Evolutionary conservation across 1,140 invertebrate species (phyloP).

Genomic region (Bactericera cockerelli): DNA sequence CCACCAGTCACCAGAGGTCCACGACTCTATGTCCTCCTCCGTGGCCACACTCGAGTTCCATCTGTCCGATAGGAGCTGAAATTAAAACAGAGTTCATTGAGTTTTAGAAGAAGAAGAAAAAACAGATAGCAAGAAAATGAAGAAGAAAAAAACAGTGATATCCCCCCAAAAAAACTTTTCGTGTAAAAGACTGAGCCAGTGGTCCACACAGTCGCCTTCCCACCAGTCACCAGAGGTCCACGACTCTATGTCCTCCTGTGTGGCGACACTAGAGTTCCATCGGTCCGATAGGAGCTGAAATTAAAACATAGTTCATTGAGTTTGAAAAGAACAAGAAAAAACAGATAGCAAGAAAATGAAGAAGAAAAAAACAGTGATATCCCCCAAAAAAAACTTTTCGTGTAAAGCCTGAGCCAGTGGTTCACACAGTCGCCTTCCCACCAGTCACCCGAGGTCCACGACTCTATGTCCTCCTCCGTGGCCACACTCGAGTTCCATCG

Average conservation of each 20-base stretch:
- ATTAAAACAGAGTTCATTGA: too few relatives aligned
- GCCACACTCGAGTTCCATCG: background rate
- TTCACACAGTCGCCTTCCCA: conserved; percentile 58
- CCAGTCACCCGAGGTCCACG: conserved; percentile 37
- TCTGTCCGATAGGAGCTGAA: background rate
- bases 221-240: conserved; percentile 40
- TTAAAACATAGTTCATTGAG: too few relatives aligned
- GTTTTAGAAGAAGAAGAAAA: too few relatives aligned
- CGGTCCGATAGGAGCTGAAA: background rate
- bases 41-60: background rate
- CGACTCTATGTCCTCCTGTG: conserved; percentile 22
- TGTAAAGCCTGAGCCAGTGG: conserved; percentile 52
- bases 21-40: conserved; percentile 22
- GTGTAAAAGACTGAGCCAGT: conserved; percentile 52
- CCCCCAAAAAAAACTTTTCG: too few relatives aligned
- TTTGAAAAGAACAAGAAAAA: too few relatives aligned
- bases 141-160: too few relatives aligned
- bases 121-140: too few relatives aligned
- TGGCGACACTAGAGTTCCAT: background rate
- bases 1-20: conserved; percentile 40
- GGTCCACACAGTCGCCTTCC: conserved; percentile 56
- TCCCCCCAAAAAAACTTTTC: too few relatives aligned
- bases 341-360: too few relatives aligned
- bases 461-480: conserved; percentile 17
- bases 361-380: too few relatives aligned